These are phyloP conservation scores for Ptychobarbus kaznakovi DNA, from an alignment of 2,797 vertebrate species.

Conservation along the genomic window DNA sequence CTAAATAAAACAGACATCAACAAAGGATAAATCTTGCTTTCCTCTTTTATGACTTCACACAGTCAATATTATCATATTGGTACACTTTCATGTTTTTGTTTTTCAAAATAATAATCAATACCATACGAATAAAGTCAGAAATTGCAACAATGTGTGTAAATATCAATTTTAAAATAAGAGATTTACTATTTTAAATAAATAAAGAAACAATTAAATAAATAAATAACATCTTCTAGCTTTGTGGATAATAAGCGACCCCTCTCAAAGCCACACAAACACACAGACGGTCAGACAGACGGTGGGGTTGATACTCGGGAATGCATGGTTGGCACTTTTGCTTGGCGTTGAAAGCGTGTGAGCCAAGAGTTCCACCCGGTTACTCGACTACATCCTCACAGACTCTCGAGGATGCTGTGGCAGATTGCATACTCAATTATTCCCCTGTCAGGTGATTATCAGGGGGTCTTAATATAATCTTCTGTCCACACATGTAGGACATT, in stretches of 20 bases:
- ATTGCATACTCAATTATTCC: slow-evolving; percentile 98
- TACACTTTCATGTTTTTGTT: background rate
- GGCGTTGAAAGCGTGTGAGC: slow-evolving; percentile 72
- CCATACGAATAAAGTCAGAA: background rate
- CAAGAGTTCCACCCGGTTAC: slow-evolving; percentile 73
- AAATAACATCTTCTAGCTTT: slow-evolving; percentile 75
- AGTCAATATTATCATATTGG: slow-evolving; percentile 32
- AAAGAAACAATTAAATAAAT: background rate
- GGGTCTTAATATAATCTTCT: slow-evolving; percentile 97
- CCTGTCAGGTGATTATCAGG: slow-evolving; percentile 98
- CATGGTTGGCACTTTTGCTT: slow-evolving; percentile 77
- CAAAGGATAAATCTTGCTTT: slow-evolving; percentile 67
- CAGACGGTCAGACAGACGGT: slow-evolving; percentile 62
- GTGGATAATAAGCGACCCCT: slow-evolving; percentile 75
- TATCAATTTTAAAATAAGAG: background rate
- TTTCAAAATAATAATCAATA: background rate
- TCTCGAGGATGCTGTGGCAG: slow-evolving; percentile 87
- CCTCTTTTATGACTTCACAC: slow-evolving; percentile 58
- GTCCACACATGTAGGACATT: slow-evolving; percentile 95
- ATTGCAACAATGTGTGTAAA: background rate
- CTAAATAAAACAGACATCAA: slow-evolving; percentile 60
- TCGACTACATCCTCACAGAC: slow-evolving; percentile 56
- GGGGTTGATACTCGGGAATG: slow-evolving; percentile 70
- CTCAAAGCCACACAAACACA: slow-evolving; percentile 67
- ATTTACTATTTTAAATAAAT: background rate